Evolutionary conservation across 2,888 invertebrate genomes (phyloP).

Genomic region (Metalampra italica): DNA sequence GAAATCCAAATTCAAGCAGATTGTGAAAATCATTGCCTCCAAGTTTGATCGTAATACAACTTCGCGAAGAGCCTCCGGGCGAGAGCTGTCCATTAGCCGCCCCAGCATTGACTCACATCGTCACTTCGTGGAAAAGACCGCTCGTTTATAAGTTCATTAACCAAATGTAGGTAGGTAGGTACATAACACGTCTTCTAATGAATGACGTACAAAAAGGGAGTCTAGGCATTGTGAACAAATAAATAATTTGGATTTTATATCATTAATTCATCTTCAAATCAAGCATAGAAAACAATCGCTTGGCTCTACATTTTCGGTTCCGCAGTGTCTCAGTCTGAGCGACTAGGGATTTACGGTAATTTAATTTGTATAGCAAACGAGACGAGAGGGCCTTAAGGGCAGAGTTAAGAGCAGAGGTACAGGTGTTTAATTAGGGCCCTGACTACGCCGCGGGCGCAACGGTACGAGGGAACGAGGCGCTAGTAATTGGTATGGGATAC

Average conservation of each 20-base stretch:
- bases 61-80: conserved; percentile 10
- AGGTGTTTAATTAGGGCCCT: conserved; percentile 40
- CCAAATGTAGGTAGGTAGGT: too few species aligned
- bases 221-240: too few species aligned
- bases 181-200: too few species aligned
- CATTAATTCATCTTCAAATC: too few species aligned
- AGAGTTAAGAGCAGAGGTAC: conserved; percentile 13
- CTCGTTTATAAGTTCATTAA: conserved; percentile 8
- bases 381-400: conserved; percentile 10
- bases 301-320: too few species aligned
- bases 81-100: conserved; percentile 21
- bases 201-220: too few species aligned
- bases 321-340: too few species aligned
- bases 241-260: too few species aligned
- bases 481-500: not conserved
- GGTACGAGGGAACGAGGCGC: not conserved
- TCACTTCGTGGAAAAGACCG: conserved; percentile 19
- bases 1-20: conserved; percentile 14
- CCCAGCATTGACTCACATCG: conserved; percentile 26
- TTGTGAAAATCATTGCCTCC: conserved; percentile 19
- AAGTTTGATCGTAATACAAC: conserved; percentile 21
- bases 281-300: too few species aligned
- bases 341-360: conserved; percentile 36
- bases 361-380: conserved; percentile 33
- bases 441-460: not conserved